Conservation (phyloP, 2,888 invertebrate species). For the Drosophila formosana region DNA sequence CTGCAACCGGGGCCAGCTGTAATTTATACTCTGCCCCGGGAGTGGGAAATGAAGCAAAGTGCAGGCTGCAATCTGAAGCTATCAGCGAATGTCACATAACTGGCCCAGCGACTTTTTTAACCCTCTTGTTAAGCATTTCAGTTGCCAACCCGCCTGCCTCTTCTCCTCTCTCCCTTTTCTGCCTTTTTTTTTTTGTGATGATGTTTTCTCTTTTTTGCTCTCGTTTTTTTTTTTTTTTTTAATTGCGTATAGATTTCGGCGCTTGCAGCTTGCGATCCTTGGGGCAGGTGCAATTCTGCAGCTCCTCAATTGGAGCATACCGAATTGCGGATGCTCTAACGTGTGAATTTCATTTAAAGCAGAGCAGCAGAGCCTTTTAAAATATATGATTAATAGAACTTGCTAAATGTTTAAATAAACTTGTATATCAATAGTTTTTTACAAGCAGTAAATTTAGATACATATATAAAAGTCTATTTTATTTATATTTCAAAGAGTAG, state of each 20-base stretch:
- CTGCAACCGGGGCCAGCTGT: slow-evolving; percentile 16
- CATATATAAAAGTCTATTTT: no score
- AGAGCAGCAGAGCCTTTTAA: no score
- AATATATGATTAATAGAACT: no score
- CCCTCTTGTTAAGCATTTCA: slow-evolving; percentile 57
- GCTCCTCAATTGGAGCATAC: slow-evolving; percentile 31
- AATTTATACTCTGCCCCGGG: not conserved
- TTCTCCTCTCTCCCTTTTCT: not conserved
- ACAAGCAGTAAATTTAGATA: no score
- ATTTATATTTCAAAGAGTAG: no score
- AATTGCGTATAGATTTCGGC: slow-evolving; percentile 75
- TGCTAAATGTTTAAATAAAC: no score
- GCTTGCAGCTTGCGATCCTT: slow-evolving; percentile 65
- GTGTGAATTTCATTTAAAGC: not conserved
- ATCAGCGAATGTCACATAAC: slow-evolving; percentile 67
- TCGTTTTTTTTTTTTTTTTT: slow-evolving; percentile 60
- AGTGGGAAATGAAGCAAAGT: slow-evolving; percentile 1
- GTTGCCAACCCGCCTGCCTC: not conserved
- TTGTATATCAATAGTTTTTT: no score
- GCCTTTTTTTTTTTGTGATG: not conserved
- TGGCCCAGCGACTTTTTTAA: slow-evolving; percentile 43
- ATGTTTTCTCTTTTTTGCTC: slow-evolving; percentile 10
- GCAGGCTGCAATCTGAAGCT: slow-evolving; percentile 36
- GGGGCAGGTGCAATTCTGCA: slow-evolving; percentile 74
- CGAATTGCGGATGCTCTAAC: slow-evolving; percentile 27